These are phyloP conservation scores for Lysandra coridon DNA, from an alignment of 2,888 invertebrate genomes.

Conservation along the genomic window DNA sequence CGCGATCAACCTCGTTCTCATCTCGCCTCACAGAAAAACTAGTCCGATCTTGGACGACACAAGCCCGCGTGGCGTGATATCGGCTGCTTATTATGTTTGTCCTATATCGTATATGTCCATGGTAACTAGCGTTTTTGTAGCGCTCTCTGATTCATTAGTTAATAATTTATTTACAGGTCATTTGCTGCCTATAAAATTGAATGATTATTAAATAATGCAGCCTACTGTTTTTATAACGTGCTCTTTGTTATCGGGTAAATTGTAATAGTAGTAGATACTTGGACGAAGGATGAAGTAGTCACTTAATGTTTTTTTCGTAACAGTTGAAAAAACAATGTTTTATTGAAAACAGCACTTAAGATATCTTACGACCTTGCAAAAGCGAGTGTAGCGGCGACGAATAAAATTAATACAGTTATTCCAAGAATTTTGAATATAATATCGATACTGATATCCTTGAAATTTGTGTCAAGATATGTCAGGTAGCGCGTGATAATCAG, in stretches of 20 bases:
- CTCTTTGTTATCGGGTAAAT: not conserved
- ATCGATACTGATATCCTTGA: constrained; percentile 21
- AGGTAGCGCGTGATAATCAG: not conserved
- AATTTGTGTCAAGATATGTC: not conserved
- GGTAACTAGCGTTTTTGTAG: constrained; percentile 27
- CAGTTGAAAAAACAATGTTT: not conserved
- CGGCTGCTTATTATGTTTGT: constrained; percentile 60
- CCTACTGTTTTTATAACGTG: not conserved
- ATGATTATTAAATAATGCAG: not conserved
- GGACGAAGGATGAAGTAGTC: not conserved
- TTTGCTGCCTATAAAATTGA: not conserved
- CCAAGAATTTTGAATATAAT: constrained; percentile 8
- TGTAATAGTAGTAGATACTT: not conserved
- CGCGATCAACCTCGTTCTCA: constrained; percentile 64
- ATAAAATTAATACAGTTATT: constrained; percentile 19
- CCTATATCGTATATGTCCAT: constrained; percentile 55
- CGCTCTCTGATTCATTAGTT: constrained; percentile 11
- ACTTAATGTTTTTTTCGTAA: not conserved
- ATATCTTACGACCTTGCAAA: constrained; percentile 17
- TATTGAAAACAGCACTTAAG: not conserved
- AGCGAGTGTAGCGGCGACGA: constrained; percentile 23
- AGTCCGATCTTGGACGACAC: constrained; percentile 64
- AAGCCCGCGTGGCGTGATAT: constrained; percentile 35
- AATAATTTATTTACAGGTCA: constrained; percentile 18
- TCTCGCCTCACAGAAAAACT: constrained; percentile 67